Percentiles rank a stretch among this genome's conserved stretches.
Conservation (phyloP, 2,113 vertebrate genomes). For the Brachyhypopomus gauderio region DNA sequence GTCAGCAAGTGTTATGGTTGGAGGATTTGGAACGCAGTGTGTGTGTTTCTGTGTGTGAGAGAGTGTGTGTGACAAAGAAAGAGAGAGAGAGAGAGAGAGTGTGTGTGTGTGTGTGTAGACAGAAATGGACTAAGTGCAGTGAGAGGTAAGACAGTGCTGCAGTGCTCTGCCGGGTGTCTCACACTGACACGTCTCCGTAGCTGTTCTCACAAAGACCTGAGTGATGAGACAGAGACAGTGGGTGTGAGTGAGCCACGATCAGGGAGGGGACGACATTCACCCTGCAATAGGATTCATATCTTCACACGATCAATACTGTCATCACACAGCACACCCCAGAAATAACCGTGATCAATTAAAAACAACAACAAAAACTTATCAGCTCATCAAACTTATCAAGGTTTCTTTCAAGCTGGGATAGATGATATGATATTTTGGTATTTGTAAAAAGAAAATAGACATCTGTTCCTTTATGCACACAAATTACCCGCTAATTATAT, state of each 20-base stretch:
- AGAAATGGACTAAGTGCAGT: slow-evolving; percentile 3
- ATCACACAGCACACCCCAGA: neutral
- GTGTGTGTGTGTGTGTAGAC: neutral
- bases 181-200: neutral
- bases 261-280: neutral
- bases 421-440: too few species aligned
- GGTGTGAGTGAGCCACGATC: neutral
- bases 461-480: too few species aligned
- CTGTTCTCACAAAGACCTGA: slow-evolving; percentile 4
- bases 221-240: neutral
- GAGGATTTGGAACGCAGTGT: neutral
- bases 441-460: too few species aligned
- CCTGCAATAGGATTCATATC: neutral
- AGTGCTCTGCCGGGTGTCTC: neutral
- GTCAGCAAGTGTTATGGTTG: slow-evolving; percentile 20
- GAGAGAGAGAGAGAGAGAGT: neutral
- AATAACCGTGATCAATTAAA: neutral
- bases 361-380: neutral
- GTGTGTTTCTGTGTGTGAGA: neutral
- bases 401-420: too few species aligned
- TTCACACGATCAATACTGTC: neutral
- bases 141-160: neutral
- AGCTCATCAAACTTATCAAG: too few species aligned
- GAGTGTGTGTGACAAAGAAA: slow-evolving; percentile 16
- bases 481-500: neutral